A percentile compares a stretch with the other conserved stretches of the same genome.
Evolutionary conservation across 2,888 invertebrate genomes (phyloP).

Genomic region (Halictus quadricinctus): DNA sequence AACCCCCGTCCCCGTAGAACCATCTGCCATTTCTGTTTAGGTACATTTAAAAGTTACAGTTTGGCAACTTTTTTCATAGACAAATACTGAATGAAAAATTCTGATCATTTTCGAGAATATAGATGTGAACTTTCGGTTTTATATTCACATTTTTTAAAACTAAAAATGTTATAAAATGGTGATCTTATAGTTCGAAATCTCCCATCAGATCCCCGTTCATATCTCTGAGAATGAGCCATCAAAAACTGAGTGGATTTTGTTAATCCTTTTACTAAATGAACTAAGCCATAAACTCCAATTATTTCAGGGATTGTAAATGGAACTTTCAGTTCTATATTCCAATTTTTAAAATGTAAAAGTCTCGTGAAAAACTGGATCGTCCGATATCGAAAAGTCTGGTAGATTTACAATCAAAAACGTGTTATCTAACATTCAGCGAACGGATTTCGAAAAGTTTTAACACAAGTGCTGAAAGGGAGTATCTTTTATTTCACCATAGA

Average conservation of each 20-base stretch:
- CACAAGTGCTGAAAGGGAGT: not conserved
- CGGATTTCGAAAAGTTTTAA: not conserved
- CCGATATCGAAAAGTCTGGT: no score
- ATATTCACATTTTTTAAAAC: not conserved
- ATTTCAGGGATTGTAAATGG: not conserved
- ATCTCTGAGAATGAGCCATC: no score
- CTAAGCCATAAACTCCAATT: not conserved
- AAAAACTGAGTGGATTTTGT: not conserved
- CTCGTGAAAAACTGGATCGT: no score
- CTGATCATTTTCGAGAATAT: not conserved
- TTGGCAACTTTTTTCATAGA: not conserved
- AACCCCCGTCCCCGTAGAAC: no score
- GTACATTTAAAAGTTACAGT: not conserved
- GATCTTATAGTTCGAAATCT: no score
- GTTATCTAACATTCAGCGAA: not conserved
- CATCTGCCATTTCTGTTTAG: no score
- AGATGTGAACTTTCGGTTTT: no score
- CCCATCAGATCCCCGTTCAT: no score
- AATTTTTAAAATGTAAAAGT: not conserved
- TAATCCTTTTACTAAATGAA: not conserved
- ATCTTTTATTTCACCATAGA: not conserved
- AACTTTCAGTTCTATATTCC: not conserved
- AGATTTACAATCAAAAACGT: not conserved
- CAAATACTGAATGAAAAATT: not conserved
- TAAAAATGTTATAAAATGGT: not conserved